Conservation (phyloP, 1,140 invertebrate species). For the Riptortus pedestris region DNA sequence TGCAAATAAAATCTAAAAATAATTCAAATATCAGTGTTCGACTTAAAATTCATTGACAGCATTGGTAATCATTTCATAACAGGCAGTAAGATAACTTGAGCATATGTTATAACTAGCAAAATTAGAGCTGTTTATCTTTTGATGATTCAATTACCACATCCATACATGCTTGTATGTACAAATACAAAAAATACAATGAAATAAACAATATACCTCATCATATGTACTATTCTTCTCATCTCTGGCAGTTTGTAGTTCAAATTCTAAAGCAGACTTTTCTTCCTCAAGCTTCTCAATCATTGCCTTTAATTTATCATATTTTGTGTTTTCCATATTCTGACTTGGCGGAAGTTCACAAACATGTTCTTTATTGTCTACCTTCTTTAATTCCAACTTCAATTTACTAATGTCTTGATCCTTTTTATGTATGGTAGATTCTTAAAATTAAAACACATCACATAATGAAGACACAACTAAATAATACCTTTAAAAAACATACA, state of each 20-base stretch:
- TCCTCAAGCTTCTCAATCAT: not conserved
- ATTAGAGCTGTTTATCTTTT: no score
- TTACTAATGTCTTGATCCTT: not conserved
- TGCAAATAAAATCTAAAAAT: no score
- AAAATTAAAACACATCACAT: not conserved
- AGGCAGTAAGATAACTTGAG: no score
- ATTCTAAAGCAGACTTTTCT: not conserved
- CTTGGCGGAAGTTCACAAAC: not conserved
- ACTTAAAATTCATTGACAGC: no score
- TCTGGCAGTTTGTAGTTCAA: not conserved
- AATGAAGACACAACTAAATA: no score
- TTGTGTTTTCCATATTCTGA: not conserved
- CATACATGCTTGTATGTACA: no score
- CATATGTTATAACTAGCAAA: no score
- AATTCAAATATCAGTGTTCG: no score
- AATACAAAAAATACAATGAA: no score
- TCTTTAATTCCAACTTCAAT: constrained; percentile 1
- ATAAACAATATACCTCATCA: constrained; percentile 9
- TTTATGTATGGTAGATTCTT: not conserved
- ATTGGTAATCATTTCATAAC: no score
- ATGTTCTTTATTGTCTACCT: not conserved
- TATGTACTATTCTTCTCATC: not conserved
- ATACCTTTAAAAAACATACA: no score
- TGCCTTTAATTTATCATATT: constrained; percentile 1
- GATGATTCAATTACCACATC: no score